Evolutionary conservation across 2,888 invertebrate species (phyloP).

Genomic region (Pterobdella sp.): DNA sequence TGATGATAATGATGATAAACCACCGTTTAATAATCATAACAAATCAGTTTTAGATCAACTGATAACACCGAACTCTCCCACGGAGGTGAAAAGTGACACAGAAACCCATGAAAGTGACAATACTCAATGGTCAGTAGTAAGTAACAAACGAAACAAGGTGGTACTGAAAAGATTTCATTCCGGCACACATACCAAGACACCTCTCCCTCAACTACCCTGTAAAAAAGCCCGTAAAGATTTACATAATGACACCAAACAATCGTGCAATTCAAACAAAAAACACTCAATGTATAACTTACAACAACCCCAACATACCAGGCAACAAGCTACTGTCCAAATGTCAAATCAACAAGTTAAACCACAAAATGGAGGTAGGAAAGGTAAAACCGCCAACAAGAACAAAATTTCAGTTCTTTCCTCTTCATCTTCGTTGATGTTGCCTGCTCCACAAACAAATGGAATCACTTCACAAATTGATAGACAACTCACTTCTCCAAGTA

Average conservation of each 20-base stretch:
- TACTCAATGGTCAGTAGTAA: slow-evolving; percentile 18
- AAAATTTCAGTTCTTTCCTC: neutral
- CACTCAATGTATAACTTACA: too few species aligned
- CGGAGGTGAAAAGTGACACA: slow-evolving; percentile 9
- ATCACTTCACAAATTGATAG: too few species aligned
- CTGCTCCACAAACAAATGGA: too few species aligned
- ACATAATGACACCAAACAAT: too few species aligned
- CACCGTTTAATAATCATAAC: neutral
- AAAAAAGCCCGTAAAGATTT: neutral
- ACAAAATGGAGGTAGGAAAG: too few species aligned
- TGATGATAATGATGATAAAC: neutral
- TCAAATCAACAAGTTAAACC: too few species aligned
- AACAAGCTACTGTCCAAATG: too few species aligned
- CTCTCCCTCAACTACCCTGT: neutral
- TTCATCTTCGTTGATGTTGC: slow-evolving; percentile 4
- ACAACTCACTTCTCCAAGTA: neutral
- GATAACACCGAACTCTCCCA: neutral
- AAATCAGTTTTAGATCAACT: too few species aligned
- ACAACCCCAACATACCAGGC: too few species aligned
- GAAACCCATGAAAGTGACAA: neutral
- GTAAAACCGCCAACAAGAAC: too few species aligned
- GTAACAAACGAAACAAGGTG: slow-evolving; percentile 24
- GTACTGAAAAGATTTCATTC: slow-evolving; percentile 23
- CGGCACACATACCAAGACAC: neutral
- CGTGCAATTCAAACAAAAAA: too few species aligned